Base-by-base conservation (phyloP, 2,797 vertebrate species). In the Thripadectes ignobilis region DNA sequence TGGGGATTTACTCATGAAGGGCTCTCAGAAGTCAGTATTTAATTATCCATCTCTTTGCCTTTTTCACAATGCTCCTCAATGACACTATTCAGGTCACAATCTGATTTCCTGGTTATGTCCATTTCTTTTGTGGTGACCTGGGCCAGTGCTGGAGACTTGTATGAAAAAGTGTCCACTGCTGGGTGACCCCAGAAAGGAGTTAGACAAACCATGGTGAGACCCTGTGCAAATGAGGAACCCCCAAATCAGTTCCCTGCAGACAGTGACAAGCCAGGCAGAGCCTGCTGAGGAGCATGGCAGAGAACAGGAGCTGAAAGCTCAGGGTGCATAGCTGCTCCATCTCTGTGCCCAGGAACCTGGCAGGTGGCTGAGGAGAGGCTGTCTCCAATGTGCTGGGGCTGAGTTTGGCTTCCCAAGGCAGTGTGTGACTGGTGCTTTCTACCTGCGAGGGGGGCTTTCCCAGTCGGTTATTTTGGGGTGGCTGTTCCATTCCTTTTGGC, bases 381-480 rank as follows among this genome's bases (percentile, higher is more conserved):
- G 58, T 34, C 15, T 55, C 51, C 1, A 2, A 5, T 0, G 0
- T 0, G 1, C 62, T 1, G 2, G 39, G 20, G 6, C 20, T 9
- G 49, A 54, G 45, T 34, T 36, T 3, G 7, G n/a, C 32, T 85
- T 75, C 51, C 34, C 1, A 1, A 61, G 36, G 49, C 45, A 82
- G 38, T 0, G 2, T 8, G 10, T 1, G 11, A 29, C 57, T 65
- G 54, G 29, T 36, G 30, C 39, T 77, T 80, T 43, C 66, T 55
- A 66, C 46, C 26, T 78, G 30, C 10, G 5, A 1, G 2, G 13
- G 3, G 10, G 18, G 6, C 30, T 74, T 85, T 61, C 76, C 73
- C 1, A 4, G n/a, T 14, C 27, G 18, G 20, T 5, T 55, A 13
- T 82, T 96, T 82, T 88, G 27, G 9, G 45, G 39, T 48, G 52